Evolutionary conservation across 2,888 invertebrate genomes (phyloP), one percentile per base, ranked within the genome.

Genomic region (Drosophila nigritarsus): DNA sequence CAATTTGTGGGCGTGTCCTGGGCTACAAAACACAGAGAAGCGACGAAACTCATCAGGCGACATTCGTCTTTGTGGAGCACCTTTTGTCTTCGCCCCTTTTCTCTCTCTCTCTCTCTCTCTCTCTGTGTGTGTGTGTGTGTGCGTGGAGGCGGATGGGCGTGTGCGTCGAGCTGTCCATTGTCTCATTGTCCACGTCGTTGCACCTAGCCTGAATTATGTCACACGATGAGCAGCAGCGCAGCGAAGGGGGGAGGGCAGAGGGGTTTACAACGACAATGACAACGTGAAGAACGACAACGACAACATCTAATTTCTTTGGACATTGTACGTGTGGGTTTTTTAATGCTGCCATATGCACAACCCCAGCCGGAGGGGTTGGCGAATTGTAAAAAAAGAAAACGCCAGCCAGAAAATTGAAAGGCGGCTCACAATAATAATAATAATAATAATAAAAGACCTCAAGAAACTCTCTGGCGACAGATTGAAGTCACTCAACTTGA

Each of bases 261-360:
- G 34, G 9, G n/a, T 2, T 0, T 1, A 1, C 2, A 29, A 27
- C 54, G 18, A 48, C 38, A 15, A 48, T 13, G 30, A 36, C 36
- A 29, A 49, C 54, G 55, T 42, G 20, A 45, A 24, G 45, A 15
- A 49, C 66, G 45, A 24, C 45, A 24, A 51, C 72, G 79, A 69
- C 73, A 38, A 83, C 83, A 84, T 84, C 85, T 87, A 87, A 87
- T 89, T 87, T 87, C 89, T 89, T 89, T 87, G 87, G 89, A 87
- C 89, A 85, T 85, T 79, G 82, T 83, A 83, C 86, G 79, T 85
- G 83, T 85, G 76, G 83, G 77, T 86, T 89, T 92, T 91, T 92
- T 92, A 92, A 93, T 92, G 90, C 91, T 86, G 92, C 92, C 92
- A 93, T 92, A 92, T 92, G 92, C 92, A 92, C 92, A 84, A 84